phyloP scores from a whole-genome alignment of 1,140 invertebrate genomes.

The Microplitis mediator region DNA sequence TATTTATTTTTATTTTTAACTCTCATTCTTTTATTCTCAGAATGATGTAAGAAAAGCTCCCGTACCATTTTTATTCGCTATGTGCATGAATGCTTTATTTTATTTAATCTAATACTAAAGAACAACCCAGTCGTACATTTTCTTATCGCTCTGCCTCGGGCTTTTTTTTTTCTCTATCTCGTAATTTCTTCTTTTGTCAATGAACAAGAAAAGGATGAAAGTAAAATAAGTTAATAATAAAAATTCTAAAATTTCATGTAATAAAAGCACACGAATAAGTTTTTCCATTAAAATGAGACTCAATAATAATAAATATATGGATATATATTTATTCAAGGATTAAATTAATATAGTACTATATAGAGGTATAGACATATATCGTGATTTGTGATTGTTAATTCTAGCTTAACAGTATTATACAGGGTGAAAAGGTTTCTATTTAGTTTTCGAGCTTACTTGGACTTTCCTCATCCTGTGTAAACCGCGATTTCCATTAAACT shows the following conservation, averaged over 20 bases:
- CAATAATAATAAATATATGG: too few relatives aligned
- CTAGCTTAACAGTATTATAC: too few relatives aligned
- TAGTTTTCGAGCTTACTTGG: too few relatives aligned
- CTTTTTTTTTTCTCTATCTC: not conserved
- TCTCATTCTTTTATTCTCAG: not conserved
- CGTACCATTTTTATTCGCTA: not conserved
- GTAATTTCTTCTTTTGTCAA: slow-evolving; percentile 1
- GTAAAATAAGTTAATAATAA: not conserved
- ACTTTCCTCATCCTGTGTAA: not conserved
- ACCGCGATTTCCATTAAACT: slow-evolving; percentile 5
- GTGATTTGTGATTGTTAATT: too few relatives aligned
- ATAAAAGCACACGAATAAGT: too few relatives aligned
- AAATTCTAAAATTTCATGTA: too few relatives aligned
- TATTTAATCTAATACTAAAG: not conserved
- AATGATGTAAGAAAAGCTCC: not conserved
- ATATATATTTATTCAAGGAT: too few relatives aligned
- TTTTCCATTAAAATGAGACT: too few relatives aligned
- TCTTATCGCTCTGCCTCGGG: not conserved
- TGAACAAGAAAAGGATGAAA: not conserved
- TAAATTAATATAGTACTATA: too few relatives aligned
- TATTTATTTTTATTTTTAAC: not conserved
- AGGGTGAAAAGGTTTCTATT: too few relatives aligned
- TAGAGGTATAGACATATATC: too few relatives aligned
- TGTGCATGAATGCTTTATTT: slow-evolving; percentile 1
- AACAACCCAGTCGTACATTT: not conserved